Percentiles rank a stretch among this genome's conserved stretches.
Evolutionary conservation across 2,113 vertebrate species (phyloP).

Genomic region (Salminus brasiliensis): DNA sequence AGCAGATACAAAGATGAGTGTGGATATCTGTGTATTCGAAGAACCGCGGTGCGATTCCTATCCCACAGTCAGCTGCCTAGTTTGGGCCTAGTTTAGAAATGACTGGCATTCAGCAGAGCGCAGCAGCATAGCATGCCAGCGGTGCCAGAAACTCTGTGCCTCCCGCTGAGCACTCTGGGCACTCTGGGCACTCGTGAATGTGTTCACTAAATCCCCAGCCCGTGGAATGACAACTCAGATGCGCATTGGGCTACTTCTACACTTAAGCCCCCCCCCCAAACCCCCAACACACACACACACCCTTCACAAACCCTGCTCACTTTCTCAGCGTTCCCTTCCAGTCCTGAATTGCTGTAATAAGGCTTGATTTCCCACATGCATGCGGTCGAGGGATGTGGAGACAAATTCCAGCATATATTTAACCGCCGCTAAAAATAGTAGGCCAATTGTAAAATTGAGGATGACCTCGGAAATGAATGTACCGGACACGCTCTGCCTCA

Average conservation of each 20-base stretch:
- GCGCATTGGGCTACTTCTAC: slow-evolving; percentile 29
- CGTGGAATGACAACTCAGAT: slow-evolving; percentile 64
- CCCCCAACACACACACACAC: background rate
- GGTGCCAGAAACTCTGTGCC: slow-evolving; percentile 61
- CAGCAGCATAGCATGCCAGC: slow-evolving; percentile 65
- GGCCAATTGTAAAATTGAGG: slow-evolving; percentile 43
- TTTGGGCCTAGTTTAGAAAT: slow-evolving; percentile 74
- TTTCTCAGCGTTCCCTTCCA: slow-evolving; percentile 27
- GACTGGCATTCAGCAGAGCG: slow-evolving; percentile 73
- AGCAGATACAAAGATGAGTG: background rate
- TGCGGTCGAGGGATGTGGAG: slow-evolving; percentile 38
- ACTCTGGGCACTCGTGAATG: slow-evolving; percentile 47
- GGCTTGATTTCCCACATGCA: slow-evolving; percentile 53
- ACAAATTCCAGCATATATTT: slow-evolving; percentile 53
- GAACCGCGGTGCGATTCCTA: background rate
- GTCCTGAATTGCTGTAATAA: slow-evolving; percentile 51
- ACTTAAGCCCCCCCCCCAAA: background rate
- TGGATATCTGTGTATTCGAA: background rate
- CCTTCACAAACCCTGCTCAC: background rate
- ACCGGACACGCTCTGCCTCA: slow-evolving; percentile 26
- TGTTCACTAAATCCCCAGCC: slow-evolving; percentile 45
- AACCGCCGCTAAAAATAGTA: slow-evolving; percentile 51
- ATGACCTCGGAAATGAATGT: slow-evolving; percentile 39
- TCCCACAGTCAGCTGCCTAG: slow-evolving; percentile 79
- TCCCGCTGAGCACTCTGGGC: slow-evolving; percentile 35